phyloP scores from a whole-genome alignment of 2,888 invertebrate species.

The Scaptomyza tumidula region DNA sequence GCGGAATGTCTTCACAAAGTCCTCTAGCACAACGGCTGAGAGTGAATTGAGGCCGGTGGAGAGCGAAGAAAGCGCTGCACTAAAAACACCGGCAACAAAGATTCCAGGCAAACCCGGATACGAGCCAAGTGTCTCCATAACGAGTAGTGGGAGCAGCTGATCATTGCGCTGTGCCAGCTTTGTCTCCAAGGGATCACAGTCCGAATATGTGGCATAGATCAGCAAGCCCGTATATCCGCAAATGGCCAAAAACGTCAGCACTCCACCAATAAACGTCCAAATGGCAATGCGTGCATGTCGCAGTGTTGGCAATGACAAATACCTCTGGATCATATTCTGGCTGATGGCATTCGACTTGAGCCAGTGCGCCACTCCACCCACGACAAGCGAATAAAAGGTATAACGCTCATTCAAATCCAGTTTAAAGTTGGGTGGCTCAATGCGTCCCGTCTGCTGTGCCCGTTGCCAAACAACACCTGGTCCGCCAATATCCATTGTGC shows the following conservation, averaged over 20 bases:
- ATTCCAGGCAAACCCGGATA: slow-evolving; percentile 93
- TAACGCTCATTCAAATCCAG: slow-evolving; percentile 90
- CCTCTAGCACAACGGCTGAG: slow-evolving; percentile 90
- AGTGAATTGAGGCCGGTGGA: slow-evolving; percentile 92
- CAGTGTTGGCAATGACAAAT: slow-evolving; percentile 89
- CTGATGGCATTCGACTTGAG: slow-evolving; percentile 90
- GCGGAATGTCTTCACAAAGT: slow-evolving; percentile 87
- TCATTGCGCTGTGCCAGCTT: slow-evolving; percentile 90
- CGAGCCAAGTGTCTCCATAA: slow-evolving; percentile 92
- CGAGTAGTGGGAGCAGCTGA: slow-evolving; percentile 92
- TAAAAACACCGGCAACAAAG: slow-evolving; percentile 95
- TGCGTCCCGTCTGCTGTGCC: slow-evolving; percentile 87
- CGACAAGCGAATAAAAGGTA: slow-evolving; percentile 88
- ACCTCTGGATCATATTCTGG: slow-evolving; percentile 92
- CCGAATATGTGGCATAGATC: slow-evolving; percentile 92
- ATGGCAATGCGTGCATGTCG: slow-evolving; percentile 85
- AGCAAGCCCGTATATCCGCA: slow-evolving; percentile 94
- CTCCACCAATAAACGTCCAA: slow-evolving; percentile 91
- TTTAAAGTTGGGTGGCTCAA: slow-evolving; percentile 87
- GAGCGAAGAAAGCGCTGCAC: slow-evolving; percentile 93
- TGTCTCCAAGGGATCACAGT: slow-evolving; percentile 93
- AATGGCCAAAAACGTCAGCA: slow-evolving; percentile 89
- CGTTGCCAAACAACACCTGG: slow-evolving; percentile 86
- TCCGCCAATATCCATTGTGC: slow-evolving; percentile 88
- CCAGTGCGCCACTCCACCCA: slow-evolving; percentile 91